Base-by-base conservation (phyloP, 1,140 invertebrate genomes). In the Sycophaga agraensis region DNA sequence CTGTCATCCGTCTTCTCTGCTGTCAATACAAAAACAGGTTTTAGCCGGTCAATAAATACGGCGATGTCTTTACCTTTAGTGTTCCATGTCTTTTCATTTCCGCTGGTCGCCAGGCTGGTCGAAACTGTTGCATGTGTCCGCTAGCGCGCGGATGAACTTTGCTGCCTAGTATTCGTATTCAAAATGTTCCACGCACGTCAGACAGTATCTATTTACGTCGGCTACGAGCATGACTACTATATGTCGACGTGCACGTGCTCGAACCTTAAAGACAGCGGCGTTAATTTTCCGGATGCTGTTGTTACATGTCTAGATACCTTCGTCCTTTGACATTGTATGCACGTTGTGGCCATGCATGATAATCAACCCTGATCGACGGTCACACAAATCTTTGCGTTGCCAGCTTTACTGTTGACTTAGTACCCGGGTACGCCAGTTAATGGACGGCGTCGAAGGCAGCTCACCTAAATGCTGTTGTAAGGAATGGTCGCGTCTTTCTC, bases 171-270 rank as follows among this genome's bases (percentile, higher is more conserved):
- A n/a, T n/a, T n/a, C n/a, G n/a, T n/a, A n/a, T n/a, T n/a, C n/a
- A n/a, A 64, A 70, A 9, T 68, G 35, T 45, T 78, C 75, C 0
- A 78, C 63, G 9, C 51, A 58, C 5, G 68, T 72, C 1, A 73
- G 40, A 19, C 19, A 43, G 5, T 43, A 43, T 12, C 39, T n/a
- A 2, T 42, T 4, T 8, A 17, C 39, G n/a, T 28, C 22, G 2
- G 39, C 4, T 37, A 64, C 21, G 4, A 37, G 61, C 53, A 0
- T 57, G 12, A 31, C 64, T 45, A 0, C 75, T 76, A 43, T n/a
- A n/a, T 6, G 24, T 11, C 14, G 6, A 24, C 11, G 6, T 8
- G 4, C 17, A 21, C 3, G 9, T 5, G 26, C 22, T 17, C 2
- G 24, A 48, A 28, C 12, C 8, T 6, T 8, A n/a, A 7, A 5